Percentiles rank a stretch among this genome's conserved stretches.
These are phyloP conservation scores for cat (Felis catus) DNA, from an alignment of 2,113 vertebrate species.

Conservation along the genomic window F.catus_Fca126_mat1.0 CM031420.1:151462501-151463000, in stretches of 20 bases:
- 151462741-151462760: constrained; percentile 71
- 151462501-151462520: too few relatives aligned
- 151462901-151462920: neutral
- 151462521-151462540: neutral
- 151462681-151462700: constrained; percentile 86
- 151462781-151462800: constrained; percentile 84
- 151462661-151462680: constrained; percentile 81
- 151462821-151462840: neutral
- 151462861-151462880: too few relatives aligned
- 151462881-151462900: neutral
- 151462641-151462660: constrained; percentile 22
- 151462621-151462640: neutral
- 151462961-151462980: neutral
- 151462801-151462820: constrained; percentile 83
- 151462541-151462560: neutral
- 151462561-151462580: neutral
- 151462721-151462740: constrained; percentile 83
- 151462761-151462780: constrained; percentile 83
- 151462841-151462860: accelerated
- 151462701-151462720: constrained; percentile 86
- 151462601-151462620: accelerated
- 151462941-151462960: neutral
- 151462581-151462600: neutral
- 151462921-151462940: neutral
- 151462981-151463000: neutral